phyloP scores from a whole-genome alignment of 2,113 vertebrate species.

The Argyrosomus japonicus region DNA sequence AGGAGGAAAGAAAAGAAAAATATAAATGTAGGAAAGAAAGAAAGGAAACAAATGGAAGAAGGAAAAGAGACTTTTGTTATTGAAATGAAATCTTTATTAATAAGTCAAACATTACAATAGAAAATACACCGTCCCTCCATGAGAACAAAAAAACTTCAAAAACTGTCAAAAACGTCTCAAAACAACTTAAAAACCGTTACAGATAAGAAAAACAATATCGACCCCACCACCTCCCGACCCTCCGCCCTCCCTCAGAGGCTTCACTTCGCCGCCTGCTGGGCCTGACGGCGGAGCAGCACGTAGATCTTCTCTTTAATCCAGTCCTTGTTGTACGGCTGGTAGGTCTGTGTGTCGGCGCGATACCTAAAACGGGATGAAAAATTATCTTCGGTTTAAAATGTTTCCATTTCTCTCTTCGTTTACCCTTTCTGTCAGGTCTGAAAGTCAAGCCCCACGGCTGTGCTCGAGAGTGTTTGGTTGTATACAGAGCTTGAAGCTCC shows the following conservation, averaged over 20 bases:
- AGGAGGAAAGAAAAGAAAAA: background rate
- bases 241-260: slow-evolving; percentile 75
- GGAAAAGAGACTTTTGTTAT: background rate
- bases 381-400: background rate
- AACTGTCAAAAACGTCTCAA: slow-evolving; percentile 38
- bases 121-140: slow-evolving; percentile 52
- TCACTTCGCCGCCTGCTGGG: slow-evolving; percentile 95
- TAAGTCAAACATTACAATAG: slow-evolving; percentile 66
- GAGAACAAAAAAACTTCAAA: slow-evolving; percentile 34
- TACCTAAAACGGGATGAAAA: slow-evolving; percentile 84
- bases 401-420: background rate
- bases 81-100: slow-evolving; percentile 73
- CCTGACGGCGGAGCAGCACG: slow-evolving; percentile 94
- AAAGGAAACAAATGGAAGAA: background rate
- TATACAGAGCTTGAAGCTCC: background rate
- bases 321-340: slow-evolving; percentile 99
- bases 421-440: background rate
- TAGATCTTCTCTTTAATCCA: slow-evolving; percentile 99
- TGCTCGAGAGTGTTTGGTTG: background rate
- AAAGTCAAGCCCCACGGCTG: background rate
- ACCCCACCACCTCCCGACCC: background rate
- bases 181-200: slow-evolving; percentile 36
- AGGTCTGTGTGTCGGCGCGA: slow-evolving; percentile 97
- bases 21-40: background rate
- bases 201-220: slow-evolving; percentile 5